phyloP scores from a whole-genome alignment of 2,888 invertebrate species.

The Mesodorylaimus sp. region DNA sequence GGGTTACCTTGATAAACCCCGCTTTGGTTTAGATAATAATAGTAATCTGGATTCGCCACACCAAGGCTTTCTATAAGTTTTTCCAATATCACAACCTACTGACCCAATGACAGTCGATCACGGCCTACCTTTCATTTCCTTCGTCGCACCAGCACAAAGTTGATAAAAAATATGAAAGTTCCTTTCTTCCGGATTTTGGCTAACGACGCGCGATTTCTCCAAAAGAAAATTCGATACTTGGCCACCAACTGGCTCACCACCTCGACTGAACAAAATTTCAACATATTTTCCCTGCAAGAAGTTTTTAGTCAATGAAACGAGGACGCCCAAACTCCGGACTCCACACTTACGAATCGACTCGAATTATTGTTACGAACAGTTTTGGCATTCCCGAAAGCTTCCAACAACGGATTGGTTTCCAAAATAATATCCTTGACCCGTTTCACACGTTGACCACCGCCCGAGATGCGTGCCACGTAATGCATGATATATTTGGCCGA shows the following conservation, averaged over 20 bases:
- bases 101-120: background rate
- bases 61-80: conserved; percentile 42
- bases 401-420: conserved; percentile 48
- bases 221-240: conserved; percentile 49
- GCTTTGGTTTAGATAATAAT: conserved; percentile 44
- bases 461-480: conserved; percentile 46
- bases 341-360: conserved; percentile 44
- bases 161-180: conserved; percentile 53
- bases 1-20: conserved; percentile 40
- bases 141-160: conserved; percentile 39
- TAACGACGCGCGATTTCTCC: conserved; percentile 49
- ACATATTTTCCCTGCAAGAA: conserved; percentile 46
- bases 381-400: conserved; percentile 50
- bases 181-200: conserved; percentile 43
- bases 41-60: conserved; percentile 42
- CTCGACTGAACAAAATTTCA: conserved; percentile 47
- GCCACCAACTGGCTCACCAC: conserved; percentile 50
- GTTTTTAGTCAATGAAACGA: conserved; percentile 6
- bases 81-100: no score
- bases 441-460: conserved; percentile 45
- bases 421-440: conserved; percentile 48
- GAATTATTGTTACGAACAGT: conserved; percentile 49
- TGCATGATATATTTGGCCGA: conserved; percentile 49
- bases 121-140: conserved; percentile 39
- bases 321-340: background rate